Evolutionary conservation across 2,797 vertebrate species (phyloP), one percentile per base, ranked within the genome.

Genomic region (Lutjanus campechanus): DNA sequence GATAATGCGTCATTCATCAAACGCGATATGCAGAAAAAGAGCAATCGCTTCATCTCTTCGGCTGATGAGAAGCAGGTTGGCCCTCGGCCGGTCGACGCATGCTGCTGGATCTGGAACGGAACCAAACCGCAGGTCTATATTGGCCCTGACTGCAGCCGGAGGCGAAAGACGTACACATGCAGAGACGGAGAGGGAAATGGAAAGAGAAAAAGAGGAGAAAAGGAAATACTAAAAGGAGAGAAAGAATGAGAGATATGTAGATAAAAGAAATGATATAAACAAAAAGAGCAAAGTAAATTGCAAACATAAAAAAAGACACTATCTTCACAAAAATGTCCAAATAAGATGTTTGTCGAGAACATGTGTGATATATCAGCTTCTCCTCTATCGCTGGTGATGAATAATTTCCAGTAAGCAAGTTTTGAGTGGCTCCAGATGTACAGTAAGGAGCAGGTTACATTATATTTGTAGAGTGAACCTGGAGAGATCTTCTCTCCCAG

Each of bases 351-450:
- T 68, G 41, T 68, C 16, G 58, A 75, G 55, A 72, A 79, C 84
- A 75, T 58, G 46, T 84, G 80, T 22, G 77, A 69, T 51, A 68
- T 55, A 73, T 82, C 51, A 41, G 68, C 69, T 78, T 69, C 70
- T 69, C 74, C 69, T 81, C 40, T 62, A 81, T 89, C 59, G 41
- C 8, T 56, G 2, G 46, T 68, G 87, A 90, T 89, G 84, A 89
- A 89, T 89, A 75, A 82, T 85, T 89, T 91, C 76, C 90, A 92
- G 86, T 91, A 86, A 91, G 84, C 67, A 75, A 1, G 46, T 80
- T 87, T 29, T 91, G 84, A 93, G 81, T 89, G 84, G 84, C 8
- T 90, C 91, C 92, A 92, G 90, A 91, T 91, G 93, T 88, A 79
- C 54, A 61, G 66, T 8, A 43, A 50, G 56, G 79, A 64, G 68